These are phyloP conservation scores for Heteronetta atricapilla DNA, from an alignment of 2,113 vertebrate species.

Conservation along the genomic window DNA sequence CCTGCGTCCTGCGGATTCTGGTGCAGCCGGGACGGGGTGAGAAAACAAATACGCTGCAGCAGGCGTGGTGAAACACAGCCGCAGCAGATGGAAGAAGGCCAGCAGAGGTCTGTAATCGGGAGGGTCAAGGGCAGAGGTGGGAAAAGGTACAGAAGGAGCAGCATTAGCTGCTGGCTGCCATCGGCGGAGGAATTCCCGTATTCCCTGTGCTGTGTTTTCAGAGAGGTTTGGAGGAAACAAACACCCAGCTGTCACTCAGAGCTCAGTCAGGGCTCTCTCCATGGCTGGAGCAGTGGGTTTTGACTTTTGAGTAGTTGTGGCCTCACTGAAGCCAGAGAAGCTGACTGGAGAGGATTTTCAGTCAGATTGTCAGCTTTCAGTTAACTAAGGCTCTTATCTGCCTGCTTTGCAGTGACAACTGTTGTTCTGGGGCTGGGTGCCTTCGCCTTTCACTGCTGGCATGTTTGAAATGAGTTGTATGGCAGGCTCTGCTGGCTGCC, in stretches of 20 bases:
- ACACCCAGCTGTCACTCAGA: conserved; percentile 6
- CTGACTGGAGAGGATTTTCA: background rate
- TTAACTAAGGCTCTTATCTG: background rate
- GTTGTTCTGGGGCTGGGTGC: background rate
- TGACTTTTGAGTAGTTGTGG: background rate
- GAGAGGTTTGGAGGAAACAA: conserved; percentile 10
- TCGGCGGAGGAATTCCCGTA: background rate
- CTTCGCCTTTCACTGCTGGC: background rate
- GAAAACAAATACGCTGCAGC: background rate
- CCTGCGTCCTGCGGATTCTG: background rate
- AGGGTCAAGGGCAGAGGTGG: background rate
- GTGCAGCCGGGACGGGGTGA: background rate
- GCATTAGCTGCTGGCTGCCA: background rate
- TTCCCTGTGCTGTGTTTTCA: background rate
- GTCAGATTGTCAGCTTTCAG: background rate
- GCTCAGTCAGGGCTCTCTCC: background rate
- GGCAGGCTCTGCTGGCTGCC: background rate
- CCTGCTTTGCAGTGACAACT: accelerated
- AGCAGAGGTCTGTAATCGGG: background rate
- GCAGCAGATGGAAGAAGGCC: background rate
- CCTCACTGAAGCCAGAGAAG: background rate
- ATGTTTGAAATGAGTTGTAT: background rate
- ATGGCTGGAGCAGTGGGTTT: background rate
- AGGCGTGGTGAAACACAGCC: background rate
- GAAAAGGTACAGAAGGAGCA: background rate